Evolutionary conservation across 2,888 invertebrate genomes (phyloP), one percentile per base, ranked within the genome.

Genomic region (Bhutanitis thaidina): DNA sequence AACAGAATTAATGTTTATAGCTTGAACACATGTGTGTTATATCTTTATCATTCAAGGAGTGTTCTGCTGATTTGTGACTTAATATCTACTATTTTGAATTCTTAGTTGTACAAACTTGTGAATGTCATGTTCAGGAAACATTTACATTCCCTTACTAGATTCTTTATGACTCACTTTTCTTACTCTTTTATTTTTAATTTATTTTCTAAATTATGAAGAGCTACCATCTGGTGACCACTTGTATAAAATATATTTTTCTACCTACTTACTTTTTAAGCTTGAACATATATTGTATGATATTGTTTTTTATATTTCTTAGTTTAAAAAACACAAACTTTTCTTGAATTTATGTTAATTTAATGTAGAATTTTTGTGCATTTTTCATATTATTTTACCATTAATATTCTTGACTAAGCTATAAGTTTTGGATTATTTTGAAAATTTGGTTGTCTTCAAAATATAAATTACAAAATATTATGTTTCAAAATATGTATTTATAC

Each of bases 1-100:
- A 61, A 58, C 27, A 27, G 8, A 27, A 55, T 54, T 67, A n/a
- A n/a, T n/a, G 65, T 69, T 67, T 69, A 67, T 63, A 59, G 51
- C 59, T 62, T 57, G 48, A 54, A 61, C 70, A 70, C 64, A 67
- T 67, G 65, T 71, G 64, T 59, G 29, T 34, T 12, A 34, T 34
- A 15, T 45, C 53, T 44, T 15, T 59, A 58, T 63, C 62, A 65
- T 59, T 45, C 48, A 52, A 56, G 62, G 65, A 62, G 46, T 67
- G 64, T 60, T 45, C 16, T 34, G 12, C 7, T 39, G 44, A 45
- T 32, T 12, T 46, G 20, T 52, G 41, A 46, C 46, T 46, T 46
- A 16, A 35, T 29, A n/a, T 43, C 30, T 36, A 37, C 34, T 29
- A 29, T 48, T 41, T 43, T 29, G 16, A 20, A 34, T 13, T 29